Conservation (phyloP, 1,140 invertebrate genomes). For the Plodia interpunctella region DNA sequence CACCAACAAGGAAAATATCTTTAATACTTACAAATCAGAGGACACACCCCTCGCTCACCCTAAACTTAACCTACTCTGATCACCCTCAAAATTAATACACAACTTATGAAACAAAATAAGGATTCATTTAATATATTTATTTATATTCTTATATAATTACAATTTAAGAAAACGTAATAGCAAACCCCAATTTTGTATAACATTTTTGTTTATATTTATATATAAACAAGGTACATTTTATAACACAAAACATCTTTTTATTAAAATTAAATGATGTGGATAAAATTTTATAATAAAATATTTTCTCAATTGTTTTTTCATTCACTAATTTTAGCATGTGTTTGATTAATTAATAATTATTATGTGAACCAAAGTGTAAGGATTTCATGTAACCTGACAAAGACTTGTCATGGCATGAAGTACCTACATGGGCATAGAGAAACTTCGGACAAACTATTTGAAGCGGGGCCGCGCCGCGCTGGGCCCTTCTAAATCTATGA, state of each 20-base stretch:
- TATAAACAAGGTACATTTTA: background rate
- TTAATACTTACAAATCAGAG: conserved; percentile 65
- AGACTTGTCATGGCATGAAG: too few relatives aligned
- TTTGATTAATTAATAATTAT: too few relatives aligned
- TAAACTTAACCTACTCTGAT: conserved; percentile 28
- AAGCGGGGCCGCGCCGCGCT: too few relatives aligned
- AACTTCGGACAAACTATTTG: too few relatives aligned
- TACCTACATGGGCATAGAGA: too few relatives aligned
- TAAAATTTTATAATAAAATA: conserved; percentile 7
- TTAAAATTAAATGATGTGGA: conserved; percentile 15
- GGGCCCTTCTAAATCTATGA: too few relatives aligned
- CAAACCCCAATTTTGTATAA: background rate
- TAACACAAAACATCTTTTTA: background rate
- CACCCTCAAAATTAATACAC: background rate
- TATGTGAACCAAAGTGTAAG: too few relatives aligned
- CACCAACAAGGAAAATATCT: conserved; percentile 46
- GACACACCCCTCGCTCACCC: conserved; percentile 46
- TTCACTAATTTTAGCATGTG: too few relatives aligned
- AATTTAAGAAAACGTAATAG: background rate
- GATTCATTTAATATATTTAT: background rate
- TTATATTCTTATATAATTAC: background rate
- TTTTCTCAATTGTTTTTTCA: too few relatives aligned
- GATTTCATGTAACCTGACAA: too few relatives aligned
- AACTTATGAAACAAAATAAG: background rate
- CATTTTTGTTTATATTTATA: too few relatives aligned